Conservation (phyloP, 2,888 invertebrate genomes). For the Acleris literana region DNA sequence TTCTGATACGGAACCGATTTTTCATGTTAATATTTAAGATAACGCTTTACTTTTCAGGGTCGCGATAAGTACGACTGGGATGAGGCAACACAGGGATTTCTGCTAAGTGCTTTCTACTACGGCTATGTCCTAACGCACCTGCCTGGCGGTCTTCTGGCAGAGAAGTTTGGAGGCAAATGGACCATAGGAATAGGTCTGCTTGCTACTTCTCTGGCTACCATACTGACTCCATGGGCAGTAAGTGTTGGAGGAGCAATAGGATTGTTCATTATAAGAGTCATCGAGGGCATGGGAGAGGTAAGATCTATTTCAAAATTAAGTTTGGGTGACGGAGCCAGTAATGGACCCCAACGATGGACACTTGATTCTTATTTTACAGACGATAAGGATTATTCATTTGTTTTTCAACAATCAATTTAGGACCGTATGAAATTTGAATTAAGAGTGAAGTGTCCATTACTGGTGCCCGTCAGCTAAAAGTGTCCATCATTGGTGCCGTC, state of each 20-base stretch:
- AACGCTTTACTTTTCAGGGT: constrained; percentile 47
- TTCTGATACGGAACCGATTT: too few relatives aligned
- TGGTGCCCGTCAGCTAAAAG: too few relatives aligned
- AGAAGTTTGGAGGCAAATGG: constrained; percentile 93
- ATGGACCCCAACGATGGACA: too few relatives aligned
- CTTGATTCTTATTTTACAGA: too few relatives aligned
- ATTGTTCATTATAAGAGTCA: constrained; percentile 81
- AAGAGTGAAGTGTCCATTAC: too few relatives aligned
- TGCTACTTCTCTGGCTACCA: constrained; percentile 89
- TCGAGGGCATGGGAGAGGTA: constrained; percentile 86
- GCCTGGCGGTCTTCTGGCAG: constrained; percentile 91
- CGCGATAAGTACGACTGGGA: constrained; percentile 86
- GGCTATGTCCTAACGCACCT: constrained; percentile 92
- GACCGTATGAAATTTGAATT: too few relatives aligned
- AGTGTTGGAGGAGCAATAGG: constrained; percentile 77
- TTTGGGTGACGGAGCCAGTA: too few relatives aligned
- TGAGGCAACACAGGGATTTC: constrained; percentile 87
- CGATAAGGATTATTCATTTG: too few relatives aligned
- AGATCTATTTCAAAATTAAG: constrained; percentile 24
- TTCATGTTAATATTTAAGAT: too few relatives aligned
- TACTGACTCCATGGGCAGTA: constrained; percentile 89
- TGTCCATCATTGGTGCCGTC: too few relatives aligned
- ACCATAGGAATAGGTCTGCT: constrained; percentile 90
- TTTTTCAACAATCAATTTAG: too few relatives aligned
- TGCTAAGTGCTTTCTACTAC: constrained; percentile 92